Percentiles rank a stretch among this genome's conserved stretches.
Conservation (phyloP, 1,140 invertebrate species). For the Grapholita molesta region DNA sequence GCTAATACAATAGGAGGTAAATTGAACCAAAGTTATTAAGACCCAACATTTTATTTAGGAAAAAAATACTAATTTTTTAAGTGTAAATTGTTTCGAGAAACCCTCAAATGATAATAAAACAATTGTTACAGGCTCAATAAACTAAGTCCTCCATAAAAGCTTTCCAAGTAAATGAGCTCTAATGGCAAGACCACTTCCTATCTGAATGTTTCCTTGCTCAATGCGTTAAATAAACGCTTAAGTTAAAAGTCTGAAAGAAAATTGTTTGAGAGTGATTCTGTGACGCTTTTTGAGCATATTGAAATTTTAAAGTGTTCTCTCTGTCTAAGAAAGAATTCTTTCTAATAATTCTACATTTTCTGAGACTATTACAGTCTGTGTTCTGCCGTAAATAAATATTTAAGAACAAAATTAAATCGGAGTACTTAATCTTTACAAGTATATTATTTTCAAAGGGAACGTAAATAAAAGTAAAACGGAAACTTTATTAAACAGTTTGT, state of each 20-base stretch:
- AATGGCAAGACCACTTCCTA: constrained; percentile 55
- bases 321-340: neutral
- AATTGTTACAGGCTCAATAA: neutral
- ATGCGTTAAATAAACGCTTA: constrained; percentile 20
- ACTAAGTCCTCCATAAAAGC: constrained; percentile 44
- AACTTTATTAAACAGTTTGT: no score
- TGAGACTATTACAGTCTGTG: neutral
- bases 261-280: constrained; percentile 21
- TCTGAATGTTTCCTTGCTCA: constrained; percentile 43
- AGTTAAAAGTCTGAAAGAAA: constrained; percentile 32
- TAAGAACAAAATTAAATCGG: neutral
- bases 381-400: neutral
- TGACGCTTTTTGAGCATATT: neutral
- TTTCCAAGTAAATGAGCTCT: constrained; percentile 53
- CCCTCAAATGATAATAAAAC: neutral
- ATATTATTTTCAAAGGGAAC: no score
- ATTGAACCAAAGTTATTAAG: no score
- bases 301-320: neutral
- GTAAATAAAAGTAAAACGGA: no score
- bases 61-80: no score
- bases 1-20: no score
- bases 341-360: neutral
- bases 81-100: no score
- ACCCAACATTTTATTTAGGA: no score
- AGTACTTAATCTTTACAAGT: neutral